Percentiles rank a stretch among this genome's conserved stretches.
phyloP scores from a whole-genome alignment of 2,113 vertebrate genomes.

The Glaucomys volans region DNA sequence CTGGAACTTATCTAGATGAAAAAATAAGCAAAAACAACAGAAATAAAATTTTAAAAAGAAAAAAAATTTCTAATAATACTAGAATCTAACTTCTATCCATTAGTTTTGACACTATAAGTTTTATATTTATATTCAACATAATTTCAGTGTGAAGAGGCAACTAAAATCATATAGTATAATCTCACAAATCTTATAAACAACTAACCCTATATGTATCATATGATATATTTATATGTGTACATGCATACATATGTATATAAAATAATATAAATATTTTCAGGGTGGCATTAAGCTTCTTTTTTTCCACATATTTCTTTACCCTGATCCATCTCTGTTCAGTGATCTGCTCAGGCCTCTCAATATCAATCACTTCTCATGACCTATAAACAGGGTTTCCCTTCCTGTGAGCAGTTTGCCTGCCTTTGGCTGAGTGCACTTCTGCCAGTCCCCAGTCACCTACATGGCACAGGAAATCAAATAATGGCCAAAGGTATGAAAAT shows the following conservation, averaged over 20 bases:
- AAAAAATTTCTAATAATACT: neutral
- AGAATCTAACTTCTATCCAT: slow-evolving; percentile 18
- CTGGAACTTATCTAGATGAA: neutral
- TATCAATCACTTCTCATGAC: neutral
- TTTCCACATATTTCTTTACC: neutral
- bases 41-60: neutral
- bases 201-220: neutral
- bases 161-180: neutral
- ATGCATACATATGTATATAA: neutral
- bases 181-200: neutral
- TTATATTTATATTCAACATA: neutral
- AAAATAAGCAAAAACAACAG: neutral
- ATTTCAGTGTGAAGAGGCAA: neutral
- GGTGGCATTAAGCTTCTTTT: neutral
- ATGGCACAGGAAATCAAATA: neutral
- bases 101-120: neutral
- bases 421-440: neutral
- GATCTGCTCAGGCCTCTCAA: neutral
- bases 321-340: neutral
- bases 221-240: neutral
- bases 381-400: neutral
- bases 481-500: neutral
- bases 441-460: neutral
- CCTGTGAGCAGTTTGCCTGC: neutral
- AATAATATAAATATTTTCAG: neutral